Evolutionary conservation across 2,797 vertebrate species (phyloP), one percentile per base, ranked within the genome.

Genomic region (Huso huso): DNA sequence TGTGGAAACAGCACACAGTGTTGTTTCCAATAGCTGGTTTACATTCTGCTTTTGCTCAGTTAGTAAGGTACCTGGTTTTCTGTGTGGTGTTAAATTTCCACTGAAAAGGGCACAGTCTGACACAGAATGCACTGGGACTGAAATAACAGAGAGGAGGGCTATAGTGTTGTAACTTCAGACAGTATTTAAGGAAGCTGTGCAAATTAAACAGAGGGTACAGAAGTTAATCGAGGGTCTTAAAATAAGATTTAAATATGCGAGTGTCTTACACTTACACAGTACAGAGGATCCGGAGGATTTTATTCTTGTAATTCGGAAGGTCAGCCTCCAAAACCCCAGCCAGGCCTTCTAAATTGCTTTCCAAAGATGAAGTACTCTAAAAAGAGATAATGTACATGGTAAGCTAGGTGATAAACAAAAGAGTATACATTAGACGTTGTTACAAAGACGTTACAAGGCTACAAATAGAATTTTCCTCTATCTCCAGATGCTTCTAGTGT

Each of bases 291-390:
- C 93, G 92, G 74, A 99, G 81, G 79, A 99, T 99, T 87, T 96
- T 98, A 90, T 91, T 99, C 85, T 99, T 99, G 84, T 97, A 98
- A 83, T 99, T 99, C 7, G 97, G 96, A 51, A 99, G 91, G 81
- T 99, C 96, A 1, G 96, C 97, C 81, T 99, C 97, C 74, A 99
- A 74, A 76, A 99, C 96, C 6, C 96, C 96, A 7, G 97, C 96
- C 13, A 99, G 84, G 8, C 94, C 92, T 82, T 99, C 97, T 70
- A 99, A 73, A 84, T 99, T 99, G 86, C 96, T 98, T 81, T 99
- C 97, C 78, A 99, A 84, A 23, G 97, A 99, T 0, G 92, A 95
- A 4, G 91, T 93, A 73, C 95, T 99, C 97, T 99, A 84, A 58
- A 78, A 53, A 69, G 66, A 23, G 73, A 59, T 9, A 71, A 18